These are phyloP conservation scores for Toxotes chatareus DNA, from an alignment of 2,113 vertebrate genomes.

Conservation along the genomic window DNA sequence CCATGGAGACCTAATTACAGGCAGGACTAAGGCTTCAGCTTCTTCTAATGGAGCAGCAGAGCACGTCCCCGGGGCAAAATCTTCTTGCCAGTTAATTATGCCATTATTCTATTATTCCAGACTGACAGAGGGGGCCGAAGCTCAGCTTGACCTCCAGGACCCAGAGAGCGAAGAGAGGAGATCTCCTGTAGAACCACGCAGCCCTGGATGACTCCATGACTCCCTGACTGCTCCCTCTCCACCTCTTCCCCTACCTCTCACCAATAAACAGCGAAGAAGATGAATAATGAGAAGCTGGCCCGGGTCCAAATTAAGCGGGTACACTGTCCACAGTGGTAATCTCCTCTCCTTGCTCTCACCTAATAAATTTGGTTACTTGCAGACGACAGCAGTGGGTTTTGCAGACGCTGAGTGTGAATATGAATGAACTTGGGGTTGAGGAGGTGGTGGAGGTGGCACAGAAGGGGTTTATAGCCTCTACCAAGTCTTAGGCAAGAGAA, in stretches of 20 bases:
- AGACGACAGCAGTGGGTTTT: constrained; percentile 61
- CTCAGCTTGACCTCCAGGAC: constrained; percentile 74
- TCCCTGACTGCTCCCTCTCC: constrained; percentile 43
- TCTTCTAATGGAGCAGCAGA: constrained; percentile 67
- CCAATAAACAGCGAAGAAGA: constrained; percentile 60
- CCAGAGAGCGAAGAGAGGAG: constrained; percentile 52
- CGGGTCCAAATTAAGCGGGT: constrained; percentile 63
- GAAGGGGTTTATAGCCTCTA: constrained; percentile 17
- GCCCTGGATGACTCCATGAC: constrained; percentile 39
- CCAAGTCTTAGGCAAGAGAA: constrained; percentile 17
- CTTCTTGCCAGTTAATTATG: constrained; percentile 80
- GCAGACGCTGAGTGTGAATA: constrained; percentile 56
- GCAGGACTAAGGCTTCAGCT: constrained; percentile 58
- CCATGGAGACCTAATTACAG: constrained; percentile 83
- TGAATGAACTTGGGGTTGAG: constrained; percentile 41
- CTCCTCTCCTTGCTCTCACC: constrained; percentile 32
- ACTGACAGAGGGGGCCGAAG: constrained; percentile 57
- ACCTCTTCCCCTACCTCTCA: constrained; percentile 23
- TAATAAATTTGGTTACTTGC: constrained; percentile 64
- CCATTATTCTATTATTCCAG: constrained; percentile 82
- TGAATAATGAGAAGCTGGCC: constrained; percentile 70
- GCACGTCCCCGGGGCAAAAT: constrained; percentile 68
- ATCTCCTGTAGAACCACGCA: constrained; percentile 45
- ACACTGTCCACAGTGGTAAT: constrained; percentile 48
- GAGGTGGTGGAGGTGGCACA: constrained; percentile 5